Conservation (phyloP, 2,113 vertebrate genomes). For the Delphinus delphis region DNA sequence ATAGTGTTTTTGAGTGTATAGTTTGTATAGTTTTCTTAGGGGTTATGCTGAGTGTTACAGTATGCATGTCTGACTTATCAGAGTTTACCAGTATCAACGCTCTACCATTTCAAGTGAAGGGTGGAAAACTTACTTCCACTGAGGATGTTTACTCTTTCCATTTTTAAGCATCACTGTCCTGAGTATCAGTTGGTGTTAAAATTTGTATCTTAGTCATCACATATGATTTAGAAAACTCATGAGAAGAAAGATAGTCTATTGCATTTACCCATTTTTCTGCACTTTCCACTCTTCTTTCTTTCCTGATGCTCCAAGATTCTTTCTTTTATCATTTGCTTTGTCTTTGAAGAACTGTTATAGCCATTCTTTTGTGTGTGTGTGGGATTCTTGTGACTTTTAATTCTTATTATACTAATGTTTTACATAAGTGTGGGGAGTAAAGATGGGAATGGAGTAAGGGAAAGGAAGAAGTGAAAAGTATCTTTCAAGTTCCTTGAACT, state of each 20-base stretch:
- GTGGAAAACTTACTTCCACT: neutral
- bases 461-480: slow-evolving; percentile 43
- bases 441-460: neutral
- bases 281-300: neutral
- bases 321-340: neutral
- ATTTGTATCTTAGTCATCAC: neutral
- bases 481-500: slow-evolving; percentile 73
- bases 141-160: neutral
- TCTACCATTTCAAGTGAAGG: neutral
- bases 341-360: neutral
- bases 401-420: slow-evolving; percentile 81
- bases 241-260: neutral
- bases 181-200: neutral
- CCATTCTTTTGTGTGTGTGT: neutral
- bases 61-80: neutral
- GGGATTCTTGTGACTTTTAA: slow-evolving; percentile 59
- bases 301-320: neutral
- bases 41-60: neutral
- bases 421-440: slow-evolving; percentile 75
- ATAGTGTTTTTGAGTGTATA: neutral
- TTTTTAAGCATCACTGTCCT: neutral
- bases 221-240: neutral
- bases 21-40: neutral
- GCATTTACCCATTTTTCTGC: neutral
- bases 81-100: neutral